Conservation (phyloP, 2,888 invertebrate genomes). For the Mimas tiliae region DNA sequence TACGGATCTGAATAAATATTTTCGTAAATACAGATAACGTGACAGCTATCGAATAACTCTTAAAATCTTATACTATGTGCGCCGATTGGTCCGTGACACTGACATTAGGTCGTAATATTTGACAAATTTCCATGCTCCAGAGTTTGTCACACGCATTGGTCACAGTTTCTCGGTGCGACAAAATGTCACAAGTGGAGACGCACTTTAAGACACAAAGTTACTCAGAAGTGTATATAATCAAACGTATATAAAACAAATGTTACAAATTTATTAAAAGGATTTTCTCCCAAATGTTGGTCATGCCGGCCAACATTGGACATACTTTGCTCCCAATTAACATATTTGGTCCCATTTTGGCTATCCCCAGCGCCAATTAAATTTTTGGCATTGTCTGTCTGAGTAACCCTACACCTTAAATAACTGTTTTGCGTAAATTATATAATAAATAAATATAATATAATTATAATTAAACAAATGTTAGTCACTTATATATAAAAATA, state of each 20-base stretch:
- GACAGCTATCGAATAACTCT: too few species aligned
- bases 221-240: neutral
- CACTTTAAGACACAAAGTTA: neutral
- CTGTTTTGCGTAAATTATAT: neutral
- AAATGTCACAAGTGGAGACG: too few species aligned
- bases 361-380: neutral
- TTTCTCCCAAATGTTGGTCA: neutral
- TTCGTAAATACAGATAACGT: too few species aligned
- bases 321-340: constrained; percentile 3
- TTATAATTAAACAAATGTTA: neutral
- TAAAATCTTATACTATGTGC: too few species aligned
- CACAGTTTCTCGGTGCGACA: too few species aligned
- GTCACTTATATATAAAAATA: constrained; percentile 16
- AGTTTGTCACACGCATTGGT: too few species aligned
- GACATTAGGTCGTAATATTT: too few species aligned
- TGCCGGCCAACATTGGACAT: neutral
- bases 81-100: too few species aligned
- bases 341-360: constrained; percentile 14
- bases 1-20: too few species aligned
- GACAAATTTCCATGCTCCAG: too few species aligned
- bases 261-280: neutral
- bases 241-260: neutral
- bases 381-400: neutral
- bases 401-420: neutral
- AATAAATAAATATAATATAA: constrained; percentile 9